Evolutionary conservation across 2,113 vertebrate genomes (phyloP), one percentile per base, ranked within the genome.

Genomic region (Panurus biarmicus): DNA sequence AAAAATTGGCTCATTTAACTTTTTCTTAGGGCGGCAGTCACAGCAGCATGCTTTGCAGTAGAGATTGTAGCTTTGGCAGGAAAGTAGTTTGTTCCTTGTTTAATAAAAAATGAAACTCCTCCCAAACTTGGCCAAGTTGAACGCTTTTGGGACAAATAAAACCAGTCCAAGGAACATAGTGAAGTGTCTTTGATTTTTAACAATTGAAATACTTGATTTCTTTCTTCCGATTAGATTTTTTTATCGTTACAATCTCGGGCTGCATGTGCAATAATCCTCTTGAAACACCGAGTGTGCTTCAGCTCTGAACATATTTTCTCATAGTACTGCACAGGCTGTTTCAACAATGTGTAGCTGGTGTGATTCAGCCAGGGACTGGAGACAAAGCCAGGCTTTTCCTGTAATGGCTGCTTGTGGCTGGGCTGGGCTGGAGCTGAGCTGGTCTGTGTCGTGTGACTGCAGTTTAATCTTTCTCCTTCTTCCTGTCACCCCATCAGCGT

Each of bases 351-450:
- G 88, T 84, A 89, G 70, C 87, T 79, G 89, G 66, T 0, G 1
- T 95, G 93, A 87, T 95, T 94, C 93, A 95, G 78, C 82, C 85
- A 74, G 79, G 74, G 95, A 3, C 90, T 67, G 79, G 85, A 95
- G 76, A 83, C 91, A 96, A 95, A 95, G 94, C 91, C 93, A 95
- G 82, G 90, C 93, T 91, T 90, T 95, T 94, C 95, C 91, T 95
- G 91, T 90, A 95, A 93, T 91, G 93, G 85, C 93, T 96, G 93
- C 81, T 90, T 93, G 87, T 51, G 77, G 80, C 93, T 89, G 86
- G 93, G 80, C 87, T 77, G 72, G 84, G 53, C 80, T 96, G 89
- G 54, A 90, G 69, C 92, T 80, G 76, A 84, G 64, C 94, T 85
- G 91, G 22, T 50, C 54, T 69, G 67, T 86, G 85, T 67, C 2